These are phyloP conservation scores for Procavia capensis DNA, from an alignment of 2,113 vertebrate species.

Conservation along the genomic window DNA sequence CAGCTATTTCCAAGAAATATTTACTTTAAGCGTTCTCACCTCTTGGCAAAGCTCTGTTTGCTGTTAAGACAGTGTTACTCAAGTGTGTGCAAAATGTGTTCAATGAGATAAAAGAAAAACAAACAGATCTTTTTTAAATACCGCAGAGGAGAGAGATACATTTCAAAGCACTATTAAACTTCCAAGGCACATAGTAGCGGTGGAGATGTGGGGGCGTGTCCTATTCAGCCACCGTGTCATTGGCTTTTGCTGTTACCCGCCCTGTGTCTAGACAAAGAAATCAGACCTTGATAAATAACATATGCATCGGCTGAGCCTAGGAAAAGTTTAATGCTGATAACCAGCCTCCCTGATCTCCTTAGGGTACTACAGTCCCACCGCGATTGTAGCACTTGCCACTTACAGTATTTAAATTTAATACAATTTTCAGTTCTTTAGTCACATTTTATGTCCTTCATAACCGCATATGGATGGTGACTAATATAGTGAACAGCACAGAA, in stretches of 20 bases:
- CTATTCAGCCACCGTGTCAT: background rate
- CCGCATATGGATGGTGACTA: background rate
- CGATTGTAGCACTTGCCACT: background rate
- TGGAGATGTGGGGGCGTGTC: rapidly evolving
- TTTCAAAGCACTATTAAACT: background rate
- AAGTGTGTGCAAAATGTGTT: background rate
- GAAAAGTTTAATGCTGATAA: rapidly evolving
- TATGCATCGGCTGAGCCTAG: rapidly evolving
- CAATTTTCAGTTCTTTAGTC: background rate
- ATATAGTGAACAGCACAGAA: background rate
- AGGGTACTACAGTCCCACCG: rapidly evolving
- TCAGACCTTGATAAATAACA: background rate
- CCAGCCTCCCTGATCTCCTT: background rate
- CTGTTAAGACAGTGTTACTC: background rate
- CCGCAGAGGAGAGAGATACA: background rate
- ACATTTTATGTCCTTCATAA: background rate
- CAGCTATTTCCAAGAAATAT: background rate
- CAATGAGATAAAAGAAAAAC: background rate
- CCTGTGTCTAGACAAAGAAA: background rate
- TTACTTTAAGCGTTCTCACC: background rate
- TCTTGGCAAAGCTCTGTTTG: background rate
- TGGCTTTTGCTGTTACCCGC: rapidly evolving
- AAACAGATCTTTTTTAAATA: background rate
- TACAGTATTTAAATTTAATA: background rate
- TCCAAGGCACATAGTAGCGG: rapidly evolving